Percentiles rank a stretch among this genome's conserved stretches.
Evolutionary conservation across 2,888 invertebrate species (phyloP).

Genomic region (Ormyrus thymus): DNA sequence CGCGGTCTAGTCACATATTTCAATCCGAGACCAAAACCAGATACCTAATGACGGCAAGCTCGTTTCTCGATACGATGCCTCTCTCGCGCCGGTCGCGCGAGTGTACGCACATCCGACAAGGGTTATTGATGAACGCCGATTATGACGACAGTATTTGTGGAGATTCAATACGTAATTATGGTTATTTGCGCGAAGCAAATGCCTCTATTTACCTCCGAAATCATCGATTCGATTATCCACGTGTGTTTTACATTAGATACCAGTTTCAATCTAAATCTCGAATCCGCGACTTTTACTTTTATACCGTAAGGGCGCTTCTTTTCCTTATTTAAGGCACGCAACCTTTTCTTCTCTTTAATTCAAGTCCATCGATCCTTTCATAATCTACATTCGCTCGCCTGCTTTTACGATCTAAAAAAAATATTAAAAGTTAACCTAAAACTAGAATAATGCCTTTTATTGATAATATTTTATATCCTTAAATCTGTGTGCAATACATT

Average conservation of each 20-base stretch:
- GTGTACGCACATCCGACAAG: conserved; percentile 14
- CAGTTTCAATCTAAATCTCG: conserved; percentile 29
- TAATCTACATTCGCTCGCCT: no score
- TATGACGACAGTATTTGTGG: conserved; percentile 52
- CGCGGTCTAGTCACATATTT: conserved; percentile 43
- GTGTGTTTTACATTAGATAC: conserved; percentile 49
- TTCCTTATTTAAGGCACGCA: no score
- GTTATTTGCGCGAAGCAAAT: conserved; percentile 46
- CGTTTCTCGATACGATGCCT: conserved; percentile 17
- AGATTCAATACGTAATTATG: conserved; percentile 51
- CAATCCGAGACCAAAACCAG: conserved; percentile 48
- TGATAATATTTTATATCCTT: no score
- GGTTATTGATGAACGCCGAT: conserved; percentile 55
- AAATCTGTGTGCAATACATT: no score
- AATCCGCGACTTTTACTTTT: not conserved
- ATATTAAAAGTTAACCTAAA: no score
- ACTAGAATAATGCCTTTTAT: no score
- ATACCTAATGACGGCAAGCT: conserved; percentile 38
- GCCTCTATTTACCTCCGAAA: conserved; percentile 41
- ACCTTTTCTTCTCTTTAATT: no score
- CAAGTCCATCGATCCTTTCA: no score
- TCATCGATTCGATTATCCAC: conserved; percentile 39
- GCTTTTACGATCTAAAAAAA: no score
- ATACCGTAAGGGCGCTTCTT: no score
- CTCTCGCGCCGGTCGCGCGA: conserved; percentile 1